Conservation (phyloP, 2,888 invertebrate genomes). For the Scaptomyza tumidula region DNA sequence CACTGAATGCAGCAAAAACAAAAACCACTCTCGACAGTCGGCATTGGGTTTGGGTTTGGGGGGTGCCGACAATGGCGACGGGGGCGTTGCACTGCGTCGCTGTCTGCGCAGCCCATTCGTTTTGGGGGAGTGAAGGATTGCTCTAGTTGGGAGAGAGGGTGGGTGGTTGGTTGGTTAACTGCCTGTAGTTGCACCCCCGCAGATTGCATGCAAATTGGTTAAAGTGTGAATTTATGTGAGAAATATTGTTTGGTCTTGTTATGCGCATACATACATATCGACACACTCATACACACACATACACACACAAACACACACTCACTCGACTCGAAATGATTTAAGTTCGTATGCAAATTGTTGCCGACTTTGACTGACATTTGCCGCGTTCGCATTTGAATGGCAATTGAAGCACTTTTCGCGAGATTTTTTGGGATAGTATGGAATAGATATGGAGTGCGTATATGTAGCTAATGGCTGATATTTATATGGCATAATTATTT, state of each 20-base stretch:
- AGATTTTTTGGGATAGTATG: not conserved
- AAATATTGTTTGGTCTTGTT: slow-evolving; percentile 83
- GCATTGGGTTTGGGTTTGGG: slow-evolving; percentile 2
- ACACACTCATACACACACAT: slow-evolving; percentile 6
- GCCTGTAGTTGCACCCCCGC: slow-evolving; percentile 67
- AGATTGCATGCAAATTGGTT: slow-evolving; percentile 82
- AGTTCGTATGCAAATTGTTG: slow-evolving; percentile 80
- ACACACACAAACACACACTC: slow-evolving; percentile 26
- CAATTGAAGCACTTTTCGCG: slow-evolving; percentile 43
- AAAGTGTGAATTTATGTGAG: slow-evolving; percentile 85
- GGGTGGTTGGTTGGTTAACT: slow-evolving; percentile 9
- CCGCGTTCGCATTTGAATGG: slow-evolving; percentile 61
- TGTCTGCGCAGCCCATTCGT: slow-evolving; percentile 54
- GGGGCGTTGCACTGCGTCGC: slow-evolving; percentile 67
- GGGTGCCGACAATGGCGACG: slow-evolving; percentile 43
- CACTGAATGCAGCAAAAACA: slow-evolving; percentile 65
- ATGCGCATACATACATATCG: slow-evolving; percentile 56
- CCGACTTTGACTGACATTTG: slow-evolving; percentile 80
- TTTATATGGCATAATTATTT: slow-evolving; percentile 35
- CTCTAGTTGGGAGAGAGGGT: not conserved
- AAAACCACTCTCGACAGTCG: slow-evolving; percentile 16
- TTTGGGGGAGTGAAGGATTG: slow-evolving; percentile 5
- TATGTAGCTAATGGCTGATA: slow-evolving; percentile 1
- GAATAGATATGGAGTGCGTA: not conserved
- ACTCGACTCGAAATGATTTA: slow-evolving; percentile 79